phyloP scores from a whole-genome alignment of 2,113 vertebrate species.

The Phaetusa simplex region DNA sequence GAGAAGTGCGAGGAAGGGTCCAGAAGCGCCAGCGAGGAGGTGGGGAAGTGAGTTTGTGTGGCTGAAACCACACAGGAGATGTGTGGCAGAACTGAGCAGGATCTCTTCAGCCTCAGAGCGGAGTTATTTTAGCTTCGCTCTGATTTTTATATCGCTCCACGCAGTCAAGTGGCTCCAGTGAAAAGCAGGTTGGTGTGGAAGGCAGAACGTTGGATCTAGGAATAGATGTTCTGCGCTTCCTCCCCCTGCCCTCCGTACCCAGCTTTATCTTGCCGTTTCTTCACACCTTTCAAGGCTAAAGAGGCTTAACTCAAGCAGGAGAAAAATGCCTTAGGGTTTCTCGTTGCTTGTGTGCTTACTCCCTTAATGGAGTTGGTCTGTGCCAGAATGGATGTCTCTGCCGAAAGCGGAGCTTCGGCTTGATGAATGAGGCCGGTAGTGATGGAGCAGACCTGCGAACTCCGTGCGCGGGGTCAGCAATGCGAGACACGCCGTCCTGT shows the following conservation, averaged over 20 bases:
- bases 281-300: neutral
- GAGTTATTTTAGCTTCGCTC: neutral
- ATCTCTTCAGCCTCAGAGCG: neutral
- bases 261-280: neutral
- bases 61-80: neutral
- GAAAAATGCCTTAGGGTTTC: neutral
- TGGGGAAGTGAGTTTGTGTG: neutral
- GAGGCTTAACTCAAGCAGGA: neutral
- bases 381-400: neutral
- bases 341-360: neutral
- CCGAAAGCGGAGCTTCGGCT: neutral
- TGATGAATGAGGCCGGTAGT: rapidly evolving
- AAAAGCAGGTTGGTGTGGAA: neutral
- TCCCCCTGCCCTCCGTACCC: neutral
- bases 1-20: neutral
- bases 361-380: neutral
- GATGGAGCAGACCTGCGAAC: neutral
- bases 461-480: neutral
- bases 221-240: neutral
- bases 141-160: rapidly evolving
- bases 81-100: neutral
- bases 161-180: neutral
- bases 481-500: rapidly evolving
- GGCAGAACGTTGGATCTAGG: neutral
- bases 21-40: neutral